These are phyloP conservation scores for Siphonodentalium dalli DNA, from an alignment of 2,888 invertebrate species.

Conservation along the genomic window DNA sequence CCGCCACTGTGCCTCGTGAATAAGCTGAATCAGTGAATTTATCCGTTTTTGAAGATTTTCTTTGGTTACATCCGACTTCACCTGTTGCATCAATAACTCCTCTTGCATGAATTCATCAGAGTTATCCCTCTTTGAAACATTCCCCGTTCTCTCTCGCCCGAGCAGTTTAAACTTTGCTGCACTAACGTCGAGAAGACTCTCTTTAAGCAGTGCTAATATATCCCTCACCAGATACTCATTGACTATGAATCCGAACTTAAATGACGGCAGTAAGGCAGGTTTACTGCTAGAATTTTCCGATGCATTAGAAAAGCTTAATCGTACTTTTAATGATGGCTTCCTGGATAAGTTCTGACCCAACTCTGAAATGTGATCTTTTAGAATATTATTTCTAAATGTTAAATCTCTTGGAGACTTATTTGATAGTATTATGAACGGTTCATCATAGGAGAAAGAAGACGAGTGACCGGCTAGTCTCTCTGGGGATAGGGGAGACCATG, in stretches of 20 bases:
- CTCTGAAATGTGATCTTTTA: too few species aligned
- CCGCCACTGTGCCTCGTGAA: conserved; percentile 78
- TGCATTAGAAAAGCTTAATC: too few species aligned
- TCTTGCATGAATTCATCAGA: conserved; percentile 35
- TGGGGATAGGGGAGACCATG: too few species aligned
- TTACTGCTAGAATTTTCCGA: too few species aligned
- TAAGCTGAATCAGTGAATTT: conserved; percentile 66
- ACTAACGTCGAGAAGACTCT: conserved; percentile 51
- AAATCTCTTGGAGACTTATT: too few species aligned
- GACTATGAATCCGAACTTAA: conserved; percentile 45
- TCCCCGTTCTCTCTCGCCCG: conserved; percentile 26
- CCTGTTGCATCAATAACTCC: conserved; percentile 35
- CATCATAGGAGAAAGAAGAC: too few species aligned
- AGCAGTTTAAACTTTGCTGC: conserved; percentile 40
- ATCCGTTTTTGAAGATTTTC: conserved; percentile 59
- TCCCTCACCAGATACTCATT: conserved; percentile 57
- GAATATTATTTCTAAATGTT: too few species aligned
- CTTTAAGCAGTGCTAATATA: conserved; percentile 51
- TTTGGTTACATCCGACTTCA: conserved; percentile 41
- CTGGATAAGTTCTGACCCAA: too few species aligned
- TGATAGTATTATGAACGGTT: too few species aligned
- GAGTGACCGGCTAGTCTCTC: too few species aligned
- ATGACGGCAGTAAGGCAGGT: too few species aligned
- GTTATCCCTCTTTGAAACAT: conserved; percentile 2
- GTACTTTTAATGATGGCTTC: too few species aligned